Evolutionary conservation across 2,888 invertebrate genomes (phyloP), one percentile per base, ranked within the genome.

Genomic region (Hyposoter dolosus): DNA sequence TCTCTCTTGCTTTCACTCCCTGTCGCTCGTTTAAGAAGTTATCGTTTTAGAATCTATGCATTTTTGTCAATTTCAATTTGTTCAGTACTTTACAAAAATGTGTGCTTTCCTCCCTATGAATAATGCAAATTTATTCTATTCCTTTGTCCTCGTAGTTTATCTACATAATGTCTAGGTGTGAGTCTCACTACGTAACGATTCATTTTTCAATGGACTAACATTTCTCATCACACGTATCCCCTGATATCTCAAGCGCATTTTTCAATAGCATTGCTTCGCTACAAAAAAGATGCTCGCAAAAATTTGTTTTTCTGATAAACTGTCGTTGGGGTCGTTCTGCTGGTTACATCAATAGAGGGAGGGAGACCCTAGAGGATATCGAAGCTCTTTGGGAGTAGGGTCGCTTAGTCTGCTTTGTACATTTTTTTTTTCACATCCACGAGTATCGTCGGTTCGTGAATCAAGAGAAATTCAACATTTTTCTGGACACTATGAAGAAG

Each of bases 81-180:
- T n/a, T 78, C 40, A 28, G 17, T 66, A 77, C 40, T 66, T 68
- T 68, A 66, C 77, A 77, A 66, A 77, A 77, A 66, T 66, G 77
- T 77, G 66, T 77, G 77, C 53, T 50, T 50, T 71, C 28, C 32
- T 19, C 5, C n/a, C 75, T 63, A 75, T 32, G 32, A 75, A 43
- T 43, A 23, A 43, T 43, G 40, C 40, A 15, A 43, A 35, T 53
- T n/a, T 74, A 43, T 74, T 43, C 40, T 40, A 60, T 43, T 32
- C 15, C 19, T 78, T 68, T 45, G 28, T n/a, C 32, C 32, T 32
- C 40, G 15, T 50, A 15, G n/a, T 32, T 78, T 47, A 35, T 77
- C 77, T 66, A 56, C 43, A 78, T 45, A 23, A 78, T 56, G 12
- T 69, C 28, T 56, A 43, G n/a, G 23, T 50, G 78, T 56, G 68